Evolutionary conservation across 2,888 invertebrate species (phyloP).

Genomic region (Andrena fulva): DNA sequence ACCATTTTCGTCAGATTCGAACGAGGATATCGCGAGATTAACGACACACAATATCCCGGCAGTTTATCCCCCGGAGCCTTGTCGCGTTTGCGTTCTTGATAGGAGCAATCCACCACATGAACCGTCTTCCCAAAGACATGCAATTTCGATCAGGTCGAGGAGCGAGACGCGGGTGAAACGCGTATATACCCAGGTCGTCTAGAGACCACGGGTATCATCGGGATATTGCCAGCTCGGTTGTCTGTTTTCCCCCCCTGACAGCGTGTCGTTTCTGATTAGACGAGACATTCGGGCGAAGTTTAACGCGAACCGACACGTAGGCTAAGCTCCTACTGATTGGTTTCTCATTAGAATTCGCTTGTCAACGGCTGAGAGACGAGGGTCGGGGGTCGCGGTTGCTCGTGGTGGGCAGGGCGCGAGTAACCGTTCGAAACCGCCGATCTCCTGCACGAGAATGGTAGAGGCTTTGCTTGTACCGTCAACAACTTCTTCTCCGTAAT

Average conservation of each 20-base stretch:
- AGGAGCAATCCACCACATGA: background rate
- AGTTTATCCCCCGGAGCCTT: too few relatives aligned
- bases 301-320: background rate
- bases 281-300: constrained; percentile 4
- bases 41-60: background rate
- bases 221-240: constrained; percentile 34
- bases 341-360: constrained; percentile 31
- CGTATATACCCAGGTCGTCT: background rate
- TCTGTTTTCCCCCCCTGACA: constrained; percentile 10
- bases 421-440: too few relatives aligned
- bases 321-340: constrained; percentile 14
- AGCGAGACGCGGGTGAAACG: constrained; percentile 13
- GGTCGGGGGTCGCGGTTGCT: background rate
- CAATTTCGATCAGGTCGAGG: background rate
- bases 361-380: background rate
- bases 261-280: constrained; percentile 44
- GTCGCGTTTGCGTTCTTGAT: constrained; percentile 8
- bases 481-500: too few relatives aligned
- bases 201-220: constrained; percentile 5
- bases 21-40: background rate
- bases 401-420: background rate
- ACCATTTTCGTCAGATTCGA: background rate
- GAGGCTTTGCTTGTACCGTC: too few relatives aligned
- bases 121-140: background rate
- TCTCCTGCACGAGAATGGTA: too few relatives aligned